Base-by-base conservation (phyloP, 2,113 vertebrate genomes). In the Channa argus region DNA sequence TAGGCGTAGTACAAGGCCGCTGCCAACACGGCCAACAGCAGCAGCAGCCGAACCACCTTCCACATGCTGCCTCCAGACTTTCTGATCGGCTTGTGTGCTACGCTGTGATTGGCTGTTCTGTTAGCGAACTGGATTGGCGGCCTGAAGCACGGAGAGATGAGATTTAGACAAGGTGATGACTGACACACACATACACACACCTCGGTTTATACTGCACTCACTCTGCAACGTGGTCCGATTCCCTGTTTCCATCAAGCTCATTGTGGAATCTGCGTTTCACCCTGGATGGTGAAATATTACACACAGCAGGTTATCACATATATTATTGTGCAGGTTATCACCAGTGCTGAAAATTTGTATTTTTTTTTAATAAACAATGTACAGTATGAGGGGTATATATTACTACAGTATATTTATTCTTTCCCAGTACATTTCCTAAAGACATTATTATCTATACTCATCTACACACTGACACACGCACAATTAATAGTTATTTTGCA, bases 1-100 rank as follows among this genome's bases (percentile, higher is more conserved):
- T 89, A 93, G 11, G 84, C 68, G 9, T 86, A 93, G 83, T 93
- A 94, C 53, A 74, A 11, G 44, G 81, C 61, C 1, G 62, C 88
- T 15, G 86, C 91, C 56, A 93, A 65, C 59, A 88, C 61, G 0
- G 86, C 62, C 12, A 82, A 12, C 53, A 92, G 82, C 45, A 93
- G 75, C 78, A 94, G 65, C 47, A 86, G 36, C 39, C 81, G 71
- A 1, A 90, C 72, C 74, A 80, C 41, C 5, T 50, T 76, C 49
- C 88, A 82, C 33, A 85, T 6, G 54, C 70, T 8, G 39, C 84
- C 67, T 11, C 61, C 72, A 10, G 77, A 66, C 83, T 65, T 84
- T 8, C 8, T 71, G 46, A 60, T 45, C 0, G 72, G 55, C 8
- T 71, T 24, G 24, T 3, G 74, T 1, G 2, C 74, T 10, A 80